Evolutionary conservation across 1,140 invertebrate species (phyloP).

Genomic region (Dendrolimus punctatus): DNA sequence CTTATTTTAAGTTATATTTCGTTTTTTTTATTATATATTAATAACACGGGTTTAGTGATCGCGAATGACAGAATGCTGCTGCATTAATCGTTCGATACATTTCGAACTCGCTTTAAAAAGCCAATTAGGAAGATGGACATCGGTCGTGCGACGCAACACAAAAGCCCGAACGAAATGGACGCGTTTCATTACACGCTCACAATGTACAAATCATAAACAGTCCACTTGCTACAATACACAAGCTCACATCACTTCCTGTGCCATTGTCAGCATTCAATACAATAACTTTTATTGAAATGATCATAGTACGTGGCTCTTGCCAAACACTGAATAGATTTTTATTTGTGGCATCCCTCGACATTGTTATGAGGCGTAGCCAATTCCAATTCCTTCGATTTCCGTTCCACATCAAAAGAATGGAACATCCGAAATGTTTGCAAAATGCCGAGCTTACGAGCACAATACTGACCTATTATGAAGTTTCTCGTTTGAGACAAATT

Average conservation of each 20-base stretch:
- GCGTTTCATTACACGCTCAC: conserved; percentile 43
- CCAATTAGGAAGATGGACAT: conserved; percentile 25
- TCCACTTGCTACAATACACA: conserved; percentile 62
- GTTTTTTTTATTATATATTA: no score
- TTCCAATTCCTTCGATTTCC: conserved; percentile 62
- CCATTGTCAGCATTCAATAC: conserved; percentile 63
- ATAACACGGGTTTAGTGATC: no score
- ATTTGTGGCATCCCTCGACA: conserved; percentile 57
- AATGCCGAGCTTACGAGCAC: conserved; percentile 24
- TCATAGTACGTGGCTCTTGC: conserved; percentile 47
- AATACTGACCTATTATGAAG: conserved; percentile 17
- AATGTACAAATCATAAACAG: conserved; percentile 70
- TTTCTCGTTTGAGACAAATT: conserved; percentile 41
- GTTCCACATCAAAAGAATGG: conserved; percentile 45
- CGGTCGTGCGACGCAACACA: conserved; percentile 29
- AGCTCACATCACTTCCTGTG: conserved; percentile 62
- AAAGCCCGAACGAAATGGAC: conserved; percentile 32
- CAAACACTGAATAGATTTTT: conserved; percentile 31
- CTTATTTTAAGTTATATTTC: no score
- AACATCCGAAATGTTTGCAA: conserved; percentile 33
- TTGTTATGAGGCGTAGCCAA: conserved; percentile 41
- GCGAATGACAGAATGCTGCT: no score
- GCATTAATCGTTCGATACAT: no score
- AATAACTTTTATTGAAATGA: conserved; percentile 70
- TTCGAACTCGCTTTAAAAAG: conserved; percentile 32